These are phyloP conservation scores for Gerris lacustris DNA, from an alignment of 2,888 invertebrate genomes.

Conservation along the genomic window DNA sequence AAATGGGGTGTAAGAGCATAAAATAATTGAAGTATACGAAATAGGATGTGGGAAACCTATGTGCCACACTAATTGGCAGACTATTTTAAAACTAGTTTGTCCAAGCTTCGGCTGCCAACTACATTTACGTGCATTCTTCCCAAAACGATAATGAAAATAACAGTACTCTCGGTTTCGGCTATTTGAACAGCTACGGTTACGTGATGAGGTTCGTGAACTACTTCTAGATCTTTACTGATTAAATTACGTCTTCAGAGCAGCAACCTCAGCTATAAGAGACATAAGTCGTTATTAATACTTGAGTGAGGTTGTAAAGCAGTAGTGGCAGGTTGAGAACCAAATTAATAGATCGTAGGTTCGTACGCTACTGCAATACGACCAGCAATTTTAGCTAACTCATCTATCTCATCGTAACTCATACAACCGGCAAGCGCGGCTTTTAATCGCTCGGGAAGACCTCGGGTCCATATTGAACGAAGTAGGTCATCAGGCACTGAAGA, in stretches of 20 bases:
- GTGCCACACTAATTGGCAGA: too few relatives aligned
- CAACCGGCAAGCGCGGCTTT: not conserved
- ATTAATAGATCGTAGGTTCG: not conserved
- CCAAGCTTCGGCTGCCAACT: too few relatives aligned
- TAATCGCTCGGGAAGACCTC: not conserved
- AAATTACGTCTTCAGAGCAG: not conserved
- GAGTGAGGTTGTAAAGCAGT: too few relatives aligned
- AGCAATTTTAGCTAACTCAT: slow-evolving; percentile 8
- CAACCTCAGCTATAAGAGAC: not conserved
- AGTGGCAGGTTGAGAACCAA: slow-evolving; percentile 3
- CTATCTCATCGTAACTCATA: not conserved
- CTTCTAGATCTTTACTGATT: not conserved
- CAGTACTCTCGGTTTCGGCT: too few relatives aligned
- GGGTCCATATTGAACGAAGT: not conserved
- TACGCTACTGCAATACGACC: not conserved
- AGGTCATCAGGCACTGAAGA: not conserved
- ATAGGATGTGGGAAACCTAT: too few relatives aligned
- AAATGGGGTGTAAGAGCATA: too few relatives aligned
- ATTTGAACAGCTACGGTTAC: too few relatives aligned
- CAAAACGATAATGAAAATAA: too few relatives aligned
- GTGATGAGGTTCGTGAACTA: too few relatives aligned
- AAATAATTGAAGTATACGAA: too few relatives aligned
- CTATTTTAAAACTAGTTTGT: too few relatives aligned
- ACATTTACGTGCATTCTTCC: too few relatives aligned
- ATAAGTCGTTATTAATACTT: not conserved